These are phyloP conservation scores for Upupa epops DNA, from an alignment of 2,113 vertebrate species.

Conservation along the genomic window DNA sequence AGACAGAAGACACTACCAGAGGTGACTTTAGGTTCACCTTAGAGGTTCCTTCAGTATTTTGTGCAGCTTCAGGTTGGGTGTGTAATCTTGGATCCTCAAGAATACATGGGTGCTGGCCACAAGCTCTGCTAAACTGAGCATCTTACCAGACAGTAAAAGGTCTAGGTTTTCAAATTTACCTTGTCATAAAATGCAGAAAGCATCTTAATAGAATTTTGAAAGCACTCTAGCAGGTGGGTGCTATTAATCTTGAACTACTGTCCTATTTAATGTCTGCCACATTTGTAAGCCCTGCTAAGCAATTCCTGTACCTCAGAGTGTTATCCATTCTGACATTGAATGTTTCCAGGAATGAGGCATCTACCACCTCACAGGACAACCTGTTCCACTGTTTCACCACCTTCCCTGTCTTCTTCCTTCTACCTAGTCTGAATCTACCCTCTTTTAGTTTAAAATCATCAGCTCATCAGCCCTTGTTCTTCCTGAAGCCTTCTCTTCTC, in stretches of 20 bases:
- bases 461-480: too few species aligned
- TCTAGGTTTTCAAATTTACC: not conserved
- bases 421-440: not conserved
- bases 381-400: too few species aligned
- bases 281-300: not conserved
- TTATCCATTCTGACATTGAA: not conserved
- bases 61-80: not conserved
- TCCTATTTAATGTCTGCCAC: not conserved
- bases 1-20: not conserved
- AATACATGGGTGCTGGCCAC: not conserved
- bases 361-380: not conserved
- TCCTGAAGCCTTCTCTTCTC: too few species aligned
- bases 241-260: not conserved
- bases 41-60: not conserved
- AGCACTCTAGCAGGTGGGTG: not conserved
- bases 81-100: not conserved
- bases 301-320: not conserved
- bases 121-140: not conserved
- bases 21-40: not conserved
- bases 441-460: not conserved
- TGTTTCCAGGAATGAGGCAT: not conserved
- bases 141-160: not conserved
- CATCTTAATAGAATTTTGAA: not conserved
- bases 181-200: not conserved
- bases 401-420: not conserved